Conservation (phyloP, 1,140 invertebrate genomes). For the Drosophila mayri region DNA sequence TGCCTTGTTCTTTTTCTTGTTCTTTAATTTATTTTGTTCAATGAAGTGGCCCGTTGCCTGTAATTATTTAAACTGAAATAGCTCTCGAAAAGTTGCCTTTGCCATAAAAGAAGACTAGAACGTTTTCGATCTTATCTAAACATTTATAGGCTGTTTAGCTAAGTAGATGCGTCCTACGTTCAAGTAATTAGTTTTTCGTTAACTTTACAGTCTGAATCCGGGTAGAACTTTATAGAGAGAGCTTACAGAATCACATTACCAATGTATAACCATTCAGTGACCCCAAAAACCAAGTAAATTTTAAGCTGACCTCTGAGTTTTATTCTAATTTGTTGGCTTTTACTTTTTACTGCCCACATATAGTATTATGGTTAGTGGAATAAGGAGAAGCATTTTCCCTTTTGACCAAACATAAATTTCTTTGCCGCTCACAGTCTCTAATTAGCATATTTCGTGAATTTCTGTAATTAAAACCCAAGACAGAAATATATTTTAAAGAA, state of each 20-base stretch:
- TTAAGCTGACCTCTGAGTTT: not conserved
- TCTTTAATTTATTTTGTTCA: constrained; percentile 23
- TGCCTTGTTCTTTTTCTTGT: constrained; percentile 28
- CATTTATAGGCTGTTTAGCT: constrained; percentile 23
- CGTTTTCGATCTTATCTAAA: constrained; percentile 18
- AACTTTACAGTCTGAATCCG: not conserved
- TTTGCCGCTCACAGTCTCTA: constrained; percentile 12
- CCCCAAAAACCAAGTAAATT: not conserved
- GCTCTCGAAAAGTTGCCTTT: constrained; percentile 11
- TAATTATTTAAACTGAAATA: constrained; percentile 35
- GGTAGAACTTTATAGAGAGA: not conserved
- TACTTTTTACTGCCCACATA: constrained; percentile 39
- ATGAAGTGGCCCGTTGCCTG: constrained; percentile 21
- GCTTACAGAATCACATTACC: not conserved
- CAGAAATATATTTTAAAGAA: constrained; percentile 40
- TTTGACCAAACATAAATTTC: constrained; percentile 19
- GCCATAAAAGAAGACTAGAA: constrained; percentile 15
- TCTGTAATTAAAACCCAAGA: constrained; percentile 49
- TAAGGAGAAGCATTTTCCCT: constrained; percentile 19
- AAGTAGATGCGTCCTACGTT: constrained; percentile 9
- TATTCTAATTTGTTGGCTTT: constrained; percentile 27
- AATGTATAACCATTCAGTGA: too few species aligned
- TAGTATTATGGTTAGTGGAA: not conserved
- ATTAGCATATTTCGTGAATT: constrained; percentile 44
- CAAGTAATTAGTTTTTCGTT: not conserved